Base-by-base conservation (phyloP, 2,797 vertebrate genomes). In the Pseudotriccus pelzelni region DNA sequence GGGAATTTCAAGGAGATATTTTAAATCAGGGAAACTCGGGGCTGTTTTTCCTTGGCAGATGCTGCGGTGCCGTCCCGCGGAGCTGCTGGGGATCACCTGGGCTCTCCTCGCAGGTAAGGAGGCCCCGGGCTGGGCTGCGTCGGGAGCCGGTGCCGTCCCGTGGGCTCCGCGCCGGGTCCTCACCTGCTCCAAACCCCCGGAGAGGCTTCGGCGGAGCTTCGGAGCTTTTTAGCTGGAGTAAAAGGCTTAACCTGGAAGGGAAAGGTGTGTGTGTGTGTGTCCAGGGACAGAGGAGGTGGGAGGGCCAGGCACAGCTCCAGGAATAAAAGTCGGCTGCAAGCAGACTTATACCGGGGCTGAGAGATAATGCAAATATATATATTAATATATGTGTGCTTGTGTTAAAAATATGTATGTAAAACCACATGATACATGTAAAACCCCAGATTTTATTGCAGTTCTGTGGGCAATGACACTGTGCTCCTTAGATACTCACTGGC, bases 21-120 rank as follows among this genome's bases (percentile, higher is more conserved):
- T 20, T 7, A 13, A 14, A 53, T 1, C 15, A 0, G 6, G 34
- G 14, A 3, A 0, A 2, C 1, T 44, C 2, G 23, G 55, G 36
- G 28, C 49, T 8, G 0, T 2, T 77, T 9, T 23, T 10, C 34
- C 76, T 23, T 0, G 22, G 3, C 82, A 83, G 95, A 88, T 86
- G 94, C 24, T 22, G 93, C 18, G 0, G 37, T 4, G 67, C 47
- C 55, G 0, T 32, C 83, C 73, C 21, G 1, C 1, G 2, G 77
- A 74, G 88, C 55, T 87, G 70, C 52, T 32, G 80, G 56, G 66
- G 21, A 56, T 56, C 43, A 1, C 68, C 94, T 67, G 87, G n/a
- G 2, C 59, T 90, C 88, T 95, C 12, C 88, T 94, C 2, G 41
- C 95, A 92, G 93, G 94, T 96, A 89, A 90, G 8, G 34, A 1